These are phyloP conservation scores for Pachyseris speciosa DNA, from an alignment of 64 coral and sea anemone genomes.

Conservation along the genomic window DNA sequence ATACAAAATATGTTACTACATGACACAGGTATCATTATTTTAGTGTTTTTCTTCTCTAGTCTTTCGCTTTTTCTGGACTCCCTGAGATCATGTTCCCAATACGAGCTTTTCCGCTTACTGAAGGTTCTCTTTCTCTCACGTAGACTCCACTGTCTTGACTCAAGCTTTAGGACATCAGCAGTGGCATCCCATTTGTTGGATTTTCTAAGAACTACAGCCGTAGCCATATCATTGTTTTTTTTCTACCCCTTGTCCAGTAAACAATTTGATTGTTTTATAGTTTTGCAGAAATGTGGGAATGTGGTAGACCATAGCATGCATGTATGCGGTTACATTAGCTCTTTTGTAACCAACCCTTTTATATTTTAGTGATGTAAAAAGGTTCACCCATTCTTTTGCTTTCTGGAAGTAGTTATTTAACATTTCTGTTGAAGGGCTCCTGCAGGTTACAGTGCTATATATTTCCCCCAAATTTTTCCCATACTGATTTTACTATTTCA, in stretches of 20 bases:
- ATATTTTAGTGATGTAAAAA: constrained; percentile 1
- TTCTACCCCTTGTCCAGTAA: constrained; percentile 73
- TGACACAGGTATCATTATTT: neutral
- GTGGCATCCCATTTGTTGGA: too few species aligned
- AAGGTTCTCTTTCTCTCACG: neutral
- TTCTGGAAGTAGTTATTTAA: neutral
- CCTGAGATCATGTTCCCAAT: neutral
- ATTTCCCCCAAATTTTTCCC: neutral
- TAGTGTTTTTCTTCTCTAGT: neutral
- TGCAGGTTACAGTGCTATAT: too few species aligned
- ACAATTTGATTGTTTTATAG: constrained; percentile 31
- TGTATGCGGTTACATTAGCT: constrained; percentile 39
- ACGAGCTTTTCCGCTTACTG: neutral
- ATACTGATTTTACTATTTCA: neutral
- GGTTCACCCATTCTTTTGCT: constrained; percentile 35
- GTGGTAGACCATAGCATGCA: constrained; percentile 53
- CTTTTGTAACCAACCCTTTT: constrained; percentile 31
- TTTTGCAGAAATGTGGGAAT: constrained; percentile 25
- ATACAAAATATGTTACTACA: neutral
- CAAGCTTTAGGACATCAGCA: too few species aligned
- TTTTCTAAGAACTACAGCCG: too few species aligned
- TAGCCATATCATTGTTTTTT: constrained; percentile 60
- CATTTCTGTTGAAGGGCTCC: neutral
- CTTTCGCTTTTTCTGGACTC: neutral
- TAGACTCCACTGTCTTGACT: neutral